phyloP scores from a whole-genome alignment of 1,140 invertebrate genomes.

The Anastatus disparis region DNA sequence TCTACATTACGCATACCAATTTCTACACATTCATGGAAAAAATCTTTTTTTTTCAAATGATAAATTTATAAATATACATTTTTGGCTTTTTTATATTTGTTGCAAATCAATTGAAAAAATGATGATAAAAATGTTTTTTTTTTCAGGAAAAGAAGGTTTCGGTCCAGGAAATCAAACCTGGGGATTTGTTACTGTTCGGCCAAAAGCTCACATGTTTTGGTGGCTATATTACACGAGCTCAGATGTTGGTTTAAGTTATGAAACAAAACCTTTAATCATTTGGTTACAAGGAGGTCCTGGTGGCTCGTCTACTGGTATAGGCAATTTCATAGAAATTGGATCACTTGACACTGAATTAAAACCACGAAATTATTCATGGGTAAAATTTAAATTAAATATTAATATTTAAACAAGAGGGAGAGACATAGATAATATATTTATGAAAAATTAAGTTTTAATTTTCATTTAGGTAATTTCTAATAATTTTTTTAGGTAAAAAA shows the following conservation, averaged over 20 bases:
- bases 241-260: constrained; percentile 69
- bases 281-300: constrained; percentile 84
- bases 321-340: constrained; percentile 82
- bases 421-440: too few species aligned
- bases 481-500: constrained; percentile 71
- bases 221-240: constrained; percentile 81
- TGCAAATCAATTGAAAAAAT: too few species aligned
- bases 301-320: constrained; percentile 78
- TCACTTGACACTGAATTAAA: constrained; percentile 75
- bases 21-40: too few species aligned
- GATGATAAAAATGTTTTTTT: neutral
- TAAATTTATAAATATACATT: neutral
- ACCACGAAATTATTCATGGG: constrained; percentile 79
- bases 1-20: too few species aligned
- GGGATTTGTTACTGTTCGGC: constrained; percentile 74
- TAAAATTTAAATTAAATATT: too few species aligned
- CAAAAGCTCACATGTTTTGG: constrained; percentile 82
- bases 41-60: neutral
- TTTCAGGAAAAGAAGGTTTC: constrained; percentile 60
- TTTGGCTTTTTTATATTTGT: too few species aligned
- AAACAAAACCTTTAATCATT: constrained; percentile 78
- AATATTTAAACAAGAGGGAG: too few species aligned
- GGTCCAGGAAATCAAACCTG: constrained; percentile 73
- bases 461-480: too few species aligned
- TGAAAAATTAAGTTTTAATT: too few species aligned